phyloP scores from a whole-genome alignment of 2,888 invertebrate species.

The Iselma pallidipennis region DNA sequence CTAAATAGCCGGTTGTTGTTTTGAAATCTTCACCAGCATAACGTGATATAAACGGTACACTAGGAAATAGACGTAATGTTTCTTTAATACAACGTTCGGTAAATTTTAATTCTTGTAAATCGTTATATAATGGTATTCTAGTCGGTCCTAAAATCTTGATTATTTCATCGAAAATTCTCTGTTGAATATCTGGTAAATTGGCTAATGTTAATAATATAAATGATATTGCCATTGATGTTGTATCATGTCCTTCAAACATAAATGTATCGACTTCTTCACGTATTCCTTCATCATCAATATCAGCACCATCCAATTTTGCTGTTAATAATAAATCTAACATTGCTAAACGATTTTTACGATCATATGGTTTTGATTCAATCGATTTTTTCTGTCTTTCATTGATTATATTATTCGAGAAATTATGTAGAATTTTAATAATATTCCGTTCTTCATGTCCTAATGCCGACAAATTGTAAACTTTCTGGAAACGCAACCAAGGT shows the following conservation, averaged over 20 bases:
- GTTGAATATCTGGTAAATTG: slow-evolving; percentile 34
- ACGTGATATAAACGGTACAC: slow-evolving; percentile 51
- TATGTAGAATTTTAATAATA: slow-evolving; percentile 33
- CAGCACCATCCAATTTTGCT: slow-evolving; percentile 29
- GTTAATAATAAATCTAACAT: slow-evolving; percentile 41
- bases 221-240: slow-evolving; percentile 36
- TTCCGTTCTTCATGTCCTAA: slow-evolving; percentile 25
- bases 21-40: slow-evolving; percentile 36
- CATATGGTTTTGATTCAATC: not conserved
- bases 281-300: slow-evolving; percentile 54
- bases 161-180: slow-evolving; percentile 36
- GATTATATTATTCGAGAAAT: slow-evolving; percentile 41
- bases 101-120: slow-evolving; percentile 49
- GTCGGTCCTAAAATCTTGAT: slow-evolving; percentile 36
- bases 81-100: slow-evolving; percentile 53
- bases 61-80: slow-evolving; percentile 50
- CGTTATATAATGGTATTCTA: slow-evolving; percentile 39
- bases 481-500: slow-evolving; percentile 37
- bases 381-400: slow-evolving; percentile 19
- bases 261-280: slow-evolving; percentile 68
- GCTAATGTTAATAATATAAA: slow-evolving; percentile 37
- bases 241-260: slow-evolving; percentile 54
- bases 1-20: slow-evolving; percentile 38
- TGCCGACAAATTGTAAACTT: slow-evolving; percentile 23
- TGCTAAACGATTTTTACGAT: slow-evolving; percentile 48